These are phyloP conservation scores for human (Homo sapiens) DNA, from an alignment of 2,113 vertebrate species.

Conservation along the genomic window DNA sequence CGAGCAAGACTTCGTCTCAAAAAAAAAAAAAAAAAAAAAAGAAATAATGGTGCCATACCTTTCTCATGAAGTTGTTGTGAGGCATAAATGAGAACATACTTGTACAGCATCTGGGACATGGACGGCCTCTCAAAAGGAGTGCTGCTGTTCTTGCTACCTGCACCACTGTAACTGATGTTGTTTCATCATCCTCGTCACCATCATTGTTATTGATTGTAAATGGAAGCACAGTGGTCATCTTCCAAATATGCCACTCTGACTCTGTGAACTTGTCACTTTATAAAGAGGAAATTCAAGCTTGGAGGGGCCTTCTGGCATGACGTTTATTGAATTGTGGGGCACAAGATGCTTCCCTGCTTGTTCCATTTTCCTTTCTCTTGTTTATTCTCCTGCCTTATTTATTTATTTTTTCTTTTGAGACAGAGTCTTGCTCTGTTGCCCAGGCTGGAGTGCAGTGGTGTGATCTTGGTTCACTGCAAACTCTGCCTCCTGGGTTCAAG, in stretches of 20 bases:
- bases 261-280: not conserved
- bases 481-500: too few relatives aligned
- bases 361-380: not conserved
- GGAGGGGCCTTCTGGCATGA: not conserved
- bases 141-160: not conserved
- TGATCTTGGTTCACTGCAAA: too few relatives aligned
- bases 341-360: not conserved
- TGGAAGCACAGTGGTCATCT: not conserved
- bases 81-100: not conserved
- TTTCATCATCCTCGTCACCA: not conserved
- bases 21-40: too few relatives aligned
- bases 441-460: too few relatives aligned
- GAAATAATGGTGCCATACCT: not conserved
- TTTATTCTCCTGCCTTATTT: not conserved
- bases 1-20: too few relatives aligned
- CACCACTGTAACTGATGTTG: fast-evolving
- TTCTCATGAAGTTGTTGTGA: not conserved
- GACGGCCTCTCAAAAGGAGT: fast-evolving
- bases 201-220: not conserved
- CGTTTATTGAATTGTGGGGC: not conserved
- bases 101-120: not conserved
- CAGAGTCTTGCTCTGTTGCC: too few relatives aligned
- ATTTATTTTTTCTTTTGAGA: too few relatives aligned
- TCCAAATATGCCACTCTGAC: not conserved
- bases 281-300: not conserved